phyloP scores from a whole-genome alignment of 2,797 vertebrate genomes.

The Champsocephalus esox region DNA sequence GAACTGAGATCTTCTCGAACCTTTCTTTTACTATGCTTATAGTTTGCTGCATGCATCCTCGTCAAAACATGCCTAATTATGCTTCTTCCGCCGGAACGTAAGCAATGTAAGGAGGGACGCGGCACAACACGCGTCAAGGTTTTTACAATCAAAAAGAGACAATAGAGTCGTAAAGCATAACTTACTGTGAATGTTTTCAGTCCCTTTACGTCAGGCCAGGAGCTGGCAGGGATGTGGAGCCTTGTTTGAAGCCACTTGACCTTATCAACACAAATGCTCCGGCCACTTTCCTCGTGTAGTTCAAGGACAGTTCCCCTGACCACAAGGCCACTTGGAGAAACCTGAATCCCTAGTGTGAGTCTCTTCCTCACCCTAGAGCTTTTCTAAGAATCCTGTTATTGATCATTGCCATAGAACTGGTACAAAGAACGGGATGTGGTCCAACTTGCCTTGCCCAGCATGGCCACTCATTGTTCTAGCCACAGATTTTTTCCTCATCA shows the following conservation, averaged over 20 bases:
- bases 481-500: conserved; percentile 42
- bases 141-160: conserved; percentile 23
- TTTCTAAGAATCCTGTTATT: conserved; percentile 40
- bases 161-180: conserved; percentile 34
- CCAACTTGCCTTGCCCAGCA: conserved; percentile 21
- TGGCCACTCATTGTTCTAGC: conserved; percentile 62
- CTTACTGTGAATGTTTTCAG: conserved; percentile 30
- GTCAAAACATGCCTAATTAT: not conserved
- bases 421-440: conserved; percentile 47
- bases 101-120: not conserved
- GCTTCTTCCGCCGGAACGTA: conserved; percentile 12
- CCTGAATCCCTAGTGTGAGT: conserved; percentile 36
- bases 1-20: not conserved
- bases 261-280: conserved; percentile 25
- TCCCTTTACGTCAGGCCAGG: conserved; percentile 41
- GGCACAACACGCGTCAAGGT: conserved; percentile 3
- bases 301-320: conserved; percentile 47
- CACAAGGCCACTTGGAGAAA: conserved; percentile 49
- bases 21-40: not conserved
- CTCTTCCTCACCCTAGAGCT: conserved; percentile 47
- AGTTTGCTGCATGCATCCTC: not conserved
- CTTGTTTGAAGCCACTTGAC: conserved; percentile 40
- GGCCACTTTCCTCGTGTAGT: conserved; percentile 1
- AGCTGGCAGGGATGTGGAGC: conserved; percentile 38
- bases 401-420: conserved; percentile 45